A percentile compares a stretch with the other conserved stretches of the same genome.
phyloP scores from a whole-genome alignment of 2,113 vertebrate genomes.

The Gyps fulvus region DNA sequence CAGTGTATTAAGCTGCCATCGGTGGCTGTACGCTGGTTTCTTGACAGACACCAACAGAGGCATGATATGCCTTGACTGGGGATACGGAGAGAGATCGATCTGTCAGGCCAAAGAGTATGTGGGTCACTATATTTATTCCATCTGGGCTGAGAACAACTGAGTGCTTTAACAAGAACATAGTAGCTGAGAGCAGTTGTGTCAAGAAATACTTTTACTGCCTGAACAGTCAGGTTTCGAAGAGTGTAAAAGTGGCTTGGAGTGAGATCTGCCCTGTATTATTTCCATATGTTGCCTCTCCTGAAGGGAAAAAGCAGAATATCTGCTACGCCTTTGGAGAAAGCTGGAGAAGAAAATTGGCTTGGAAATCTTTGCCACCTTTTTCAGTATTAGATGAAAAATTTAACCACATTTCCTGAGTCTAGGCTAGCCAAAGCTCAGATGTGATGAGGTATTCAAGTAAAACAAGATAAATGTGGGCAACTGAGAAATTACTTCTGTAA shows the following conservation, averaged over 20 bases:
- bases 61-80: fast-evolving
- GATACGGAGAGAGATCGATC: fast-evolving
- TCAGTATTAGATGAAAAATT: background rate
- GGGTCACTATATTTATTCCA: background rate
- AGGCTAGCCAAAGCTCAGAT: background rate
- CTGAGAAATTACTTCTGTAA: background rate
- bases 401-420: background rate
- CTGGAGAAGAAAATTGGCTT: background rate
- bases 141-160: background rate
- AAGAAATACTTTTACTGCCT: background rate
- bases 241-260: background rate
- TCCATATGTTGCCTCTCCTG: background rate
- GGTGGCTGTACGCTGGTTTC: background rate
- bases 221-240: background rate
- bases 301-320: background rate
- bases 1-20: fast-evolving
- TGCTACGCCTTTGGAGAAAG: background rate
- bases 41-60: background rate
- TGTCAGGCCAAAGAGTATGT: background rate
- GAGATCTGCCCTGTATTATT: background rate
- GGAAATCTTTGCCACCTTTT: background rate
- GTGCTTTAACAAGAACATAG: background rate
- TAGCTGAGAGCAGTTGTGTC: background rate
- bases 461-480: background rate
- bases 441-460: background rate